phyloP scores from a whole-genome alignment of 1,140 invertebrate species.

The Vanessa atalanta region DNA sequence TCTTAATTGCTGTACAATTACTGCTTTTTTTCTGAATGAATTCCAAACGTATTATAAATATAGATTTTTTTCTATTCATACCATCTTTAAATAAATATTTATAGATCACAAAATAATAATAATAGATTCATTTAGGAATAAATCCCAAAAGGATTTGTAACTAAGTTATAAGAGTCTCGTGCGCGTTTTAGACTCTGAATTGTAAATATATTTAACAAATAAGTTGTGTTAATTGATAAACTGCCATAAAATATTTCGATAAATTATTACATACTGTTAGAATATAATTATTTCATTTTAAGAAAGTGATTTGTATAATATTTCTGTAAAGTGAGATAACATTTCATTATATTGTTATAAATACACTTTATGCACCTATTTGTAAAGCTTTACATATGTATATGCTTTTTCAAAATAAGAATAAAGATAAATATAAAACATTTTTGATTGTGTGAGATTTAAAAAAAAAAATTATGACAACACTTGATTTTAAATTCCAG shows the following conservation, averaged over 20 bases:
- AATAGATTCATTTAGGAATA: background rate
- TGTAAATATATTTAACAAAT: slow-evolving; percentile 3
- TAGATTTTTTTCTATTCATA: background rate
- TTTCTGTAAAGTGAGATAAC: slow-evolving; percentile 14
- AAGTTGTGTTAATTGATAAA: background rate
- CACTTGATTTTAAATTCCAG: background rate
- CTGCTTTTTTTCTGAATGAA: background rate
- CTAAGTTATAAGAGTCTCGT: background rate
- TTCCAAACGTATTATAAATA: background rate
- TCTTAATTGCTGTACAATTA: background rate
- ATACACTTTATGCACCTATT: slow-evolving; percentile 16
- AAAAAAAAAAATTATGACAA: background rate
- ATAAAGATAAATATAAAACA: background rate
- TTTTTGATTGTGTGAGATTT: background rate
- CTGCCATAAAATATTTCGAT: slow-evolving; percentile 4
- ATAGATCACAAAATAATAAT: background rate
- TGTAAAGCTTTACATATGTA: slow-evolving; percentile 11
- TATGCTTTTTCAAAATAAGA: background rate
- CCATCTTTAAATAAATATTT: background rate
- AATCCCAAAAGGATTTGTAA: background rate
- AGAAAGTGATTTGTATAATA: slow-evolving; percentile 1
- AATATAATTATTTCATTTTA: slow-evolving; percentile 3
- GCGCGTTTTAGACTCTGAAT: slow-evolving; percentile 2
- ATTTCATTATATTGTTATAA: slow-evolving; percentile 8
- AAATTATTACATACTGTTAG: background rate